These are phyloP conservation scores for Macrostomum cliftonense DNA, from an alignment of 2,888 invertebrate genomes.

Conservation along the genomic window DNA sequence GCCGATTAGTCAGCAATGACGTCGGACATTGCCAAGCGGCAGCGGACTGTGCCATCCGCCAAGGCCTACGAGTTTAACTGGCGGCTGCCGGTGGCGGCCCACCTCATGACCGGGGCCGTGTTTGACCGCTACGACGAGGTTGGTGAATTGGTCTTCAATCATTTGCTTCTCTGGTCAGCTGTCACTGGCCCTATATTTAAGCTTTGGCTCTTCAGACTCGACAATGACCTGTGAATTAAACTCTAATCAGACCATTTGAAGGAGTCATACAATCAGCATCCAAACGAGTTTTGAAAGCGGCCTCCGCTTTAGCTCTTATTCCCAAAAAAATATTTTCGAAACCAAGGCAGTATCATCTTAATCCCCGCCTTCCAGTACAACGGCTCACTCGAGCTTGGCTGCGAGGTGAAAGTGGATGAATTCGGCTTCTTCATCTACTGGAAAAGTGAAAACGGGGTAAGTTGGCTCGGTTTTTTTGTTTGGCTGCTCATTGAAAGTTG, in stretches of 20 bases:
- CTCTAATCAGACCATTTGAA: too few species aligned
- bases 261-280: too few species aligned
- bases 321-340: too few species aligned
- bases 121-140: slow-evolving; percentile 93
- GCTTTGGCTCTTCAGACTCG: background rate
- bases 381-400: slow-evolving; percentile 70
- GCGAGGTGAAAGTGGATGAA: slow-evolving; percentile 79
- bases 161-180: slow-evolving; percentile 4
- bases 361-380: slow-evolving; percentile 46
- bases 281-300: too few species aligned
- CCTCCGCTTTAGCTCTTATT: too few species aligned
- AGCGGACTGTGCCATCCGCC: slow-evolving; percentile 51
- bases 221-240: too few species aligned
- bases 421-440: slow-evolving; percentile 94
- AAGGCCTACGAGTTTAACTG: slow-evolving; percentile 97
- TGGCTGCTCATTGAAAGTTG: too few species aligned
- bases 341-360: too few species aligned
- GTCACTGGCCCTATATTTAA: too few species aligned
- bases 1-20: slow-evolving; percentile 5
- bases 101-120: slow-evolving; percentile 59
- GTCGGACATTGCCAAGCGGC: slow-evolving; percentile 12
- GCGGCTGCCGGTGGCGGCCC: slow-evolving; percentile 79
- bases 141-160: slow-evolving; percentile 14
- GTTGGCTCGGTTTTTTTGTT: slow-evolving; percentile 14
- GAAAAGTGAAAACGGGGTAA: slow-evolving; percentile 83